A percentile compares a stretch with the other conserved stretches of the same genome.
Evolutionary conservation across 2,888 invertebrate species (phyloP).

Genomic region (Drosophila hamatofila): DNA sequence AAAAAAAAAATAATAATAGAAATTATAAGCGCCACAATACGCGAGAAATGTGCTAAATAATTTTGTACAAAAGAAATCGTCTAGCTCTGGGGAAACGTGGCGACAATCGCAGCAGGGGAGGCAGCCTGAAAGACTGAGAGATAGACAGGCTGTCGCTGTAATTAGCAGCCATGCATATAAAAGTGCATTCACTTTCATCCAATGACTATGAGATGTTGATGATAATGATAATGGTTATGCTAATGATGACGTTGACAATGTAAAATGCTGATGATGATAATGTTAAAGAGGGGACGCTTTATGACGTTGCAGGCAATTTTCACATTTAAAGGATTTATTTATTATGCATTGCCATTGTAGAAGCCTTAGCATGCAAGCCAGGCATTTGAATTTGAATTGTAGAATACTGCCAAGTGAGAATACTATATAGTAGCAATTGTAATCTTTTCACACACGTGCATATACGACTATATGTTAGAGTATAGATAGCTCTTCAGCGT

Average conservation of each 20-base stretch:
- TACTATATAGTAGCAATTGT: slow-evolving; percentile 50
- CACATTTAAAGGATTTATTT: slow-evolving; percentile 77
- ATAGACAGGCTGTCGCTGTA: slow-evolving; percentile 77
- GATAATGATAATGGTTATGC: slow-evolving; percentile 44
- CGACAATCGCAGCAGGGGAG: slow-evolving; percentile 17
- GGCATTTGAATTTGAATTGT: slow-evolving; percentile 36
- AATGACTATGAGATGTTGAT: slow-evolving; percentile 48
- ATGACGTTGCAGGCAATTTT: slow-evolving; percentile 75
- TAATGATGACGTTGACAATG: slow-evolving; percentile 26
- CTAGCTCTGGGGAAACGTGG: slow-evolving; percentile 49
- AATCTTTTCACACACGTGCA: slow-evolving; percentile 41
- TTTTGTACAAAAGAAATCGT: slow-evolving; percentile 58
- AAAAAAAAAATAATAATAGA: slow-evolving; percentile 14
- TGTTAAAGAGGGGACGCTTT: slow-evolving; percentile 33
- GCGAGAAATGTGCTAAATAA: slow-evolving; percentile 59
- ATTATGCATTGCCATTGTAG: slow-evolving; percentile 53
- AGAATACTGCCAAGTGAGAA: slow-evolving; percentile 65
- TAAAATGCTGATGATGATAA: slow-evolving; percentile 7
- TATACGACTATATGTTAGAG: slow-evolving; percentile 14
- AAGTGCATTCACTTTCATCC: slow-evolving; percentile 78
- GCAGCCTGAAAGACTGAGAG: slow-evolving; percentile 31
- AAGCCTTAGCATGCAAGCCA: neutral
- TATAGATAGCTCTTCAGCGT: slow-evolving; percentile 51
- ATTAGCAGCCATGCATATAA: slow-evolving; percentile 76
- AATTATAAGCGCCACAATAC: slow-evolving; percentile 62